Conservation (phyloP, 2,113 vertebrate genomes). For the Motacilla alba region DNA sequence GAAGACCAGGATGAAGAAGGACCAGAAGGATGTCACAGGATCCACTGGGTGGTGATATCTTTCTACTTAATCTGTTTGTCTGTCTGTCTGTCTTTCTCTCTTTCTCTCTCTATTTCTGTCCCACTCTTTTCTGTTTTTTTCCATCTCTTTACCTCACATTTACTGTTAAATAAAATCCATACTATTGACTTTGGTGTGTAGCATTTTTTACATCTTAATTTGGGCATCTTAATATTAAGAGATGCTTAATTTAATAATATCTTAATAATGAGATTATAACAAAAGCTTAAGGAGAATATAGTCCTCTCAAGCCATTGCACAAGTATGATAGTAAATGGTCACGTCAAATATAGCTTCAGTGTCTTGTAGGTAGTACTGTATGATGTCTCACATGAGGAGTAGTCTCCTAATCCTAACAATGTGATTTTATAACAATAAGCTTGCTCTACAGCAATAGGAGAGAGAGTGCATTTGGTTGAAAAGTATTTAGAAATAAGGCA, state of each 20-base stretch:
- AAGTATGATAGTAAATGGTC: neutral
- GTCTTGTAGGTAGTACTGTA: neutral
- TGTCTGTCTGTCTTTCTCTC: accelerated
- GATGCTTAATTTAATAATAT: neutral
- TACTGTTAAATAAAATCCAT: neutral
- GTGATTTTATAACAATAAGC: neutral
- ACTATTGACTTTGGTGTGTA: neutral
- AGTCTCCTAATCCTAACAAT: neutral
- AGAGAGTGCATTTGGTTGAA: neutral
- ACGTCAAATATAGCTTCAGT: neutral
- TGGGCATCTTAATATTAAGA: neutral
- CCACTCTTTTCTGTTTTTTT: neutral
- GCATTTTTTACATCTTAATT: neutral
- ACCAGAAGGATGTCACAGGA: neutral
- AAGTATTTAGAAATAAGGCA: neutral
- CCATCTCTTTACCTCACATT: neutral
- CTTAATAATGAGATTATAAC: neutral
- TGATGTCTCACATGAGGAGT: neutral
- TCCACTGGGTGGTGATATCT: neutral
- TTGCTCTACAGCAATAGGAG: neutral
- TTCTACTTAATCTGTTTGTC: neutral
- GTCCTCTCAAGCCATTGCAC: neutral
- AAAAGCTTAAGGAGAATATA: neutral
- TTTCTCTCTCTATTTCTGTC: neutral
- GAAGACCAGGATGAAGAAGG: neutral